These are phyloP conservation scores for Enteromius radiatus DNA, from an alignment of 2,797 vertebrate species.

Conservation along the genomic window DNA sequence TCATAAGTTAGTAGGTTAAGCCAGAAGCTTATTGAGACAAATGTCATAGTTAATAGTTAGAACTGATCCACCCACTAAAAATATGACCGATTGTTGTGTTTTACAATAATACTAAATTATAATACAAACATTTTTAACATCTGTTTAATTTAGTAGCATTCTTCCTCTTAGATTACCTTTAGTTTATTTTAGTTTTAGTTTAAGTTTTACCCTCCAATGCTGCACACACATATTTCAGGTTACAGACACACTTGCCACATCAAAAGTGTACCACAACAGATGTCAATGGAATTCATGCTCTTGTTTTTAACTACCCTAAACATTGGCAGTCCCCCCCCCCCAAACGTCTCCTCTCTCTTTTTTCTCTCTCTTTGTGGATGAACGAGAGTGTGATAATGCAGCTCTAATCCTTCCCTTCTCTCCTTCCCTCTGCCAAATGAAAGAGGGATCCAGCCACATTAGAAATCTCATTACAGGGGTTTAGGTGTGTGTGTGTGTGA, in stretches of 20 bases:
- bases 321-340: neutral
- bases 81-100: neutral
- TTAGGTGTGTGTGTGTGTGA: constrained; percentile 72
- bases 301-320: constrained; percentile 14
- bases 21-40: neutral
- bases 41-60: neutral
- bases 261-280: constrained; percentile 12
- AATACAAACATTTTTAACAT: too few species aligned
- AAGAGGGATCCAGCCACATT: constrained; percentile 78
- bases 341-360: constrained; percentile 21
- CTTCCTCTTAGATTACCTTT: neutral
- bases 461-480: constrained; percentile 82
- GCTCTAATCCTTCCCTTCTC: constrained; percentile 77
- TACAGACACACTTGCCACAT: neutral
- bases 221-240: constrained; percentile 6
- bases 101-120: neutral
- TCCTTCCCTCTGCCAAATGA: constrained; percentile 75
- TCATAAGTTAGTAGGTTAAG: neutral
- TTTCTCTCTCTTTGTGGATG: constrained; percentile 48
- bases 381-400: constrained; percentile 74
- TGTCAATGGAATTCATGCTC: neutral
- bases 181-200: neutral
- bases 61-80: neutral
- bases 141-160: neutral
- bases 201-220: constrained; percentile 1